These are phyloP conservation scores for Alectura lathami DNA, from an alignment of 2,113 vertebrate genomes.

Conservation along the genomic window DNA sequence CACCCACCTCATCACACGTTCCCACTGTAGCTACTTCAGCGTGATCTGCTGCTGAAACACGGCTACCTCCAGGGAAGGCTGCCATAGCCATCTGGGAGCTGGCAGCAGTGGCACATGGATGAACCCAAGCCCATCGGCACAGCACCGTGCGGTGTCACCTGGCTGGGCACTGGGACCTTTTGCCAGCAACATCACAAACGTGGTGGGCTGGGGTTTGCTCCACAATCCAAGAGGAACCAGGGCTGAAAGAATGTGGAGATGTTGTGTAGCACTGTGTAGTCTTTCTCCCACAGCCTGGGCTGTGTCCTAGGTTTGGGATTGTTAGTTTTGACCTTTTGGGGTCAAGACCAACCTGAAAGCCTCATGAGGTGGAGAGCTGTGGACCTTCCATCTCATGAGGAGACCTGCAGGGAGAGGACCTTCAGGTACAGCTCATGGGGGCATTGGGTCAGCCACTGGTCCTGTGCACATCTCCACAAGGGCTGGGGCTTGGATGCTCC, in stretches of 20 bases:
- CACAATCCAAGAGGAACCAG: background rate
- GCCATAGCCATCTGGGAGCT: constrained; percentile 28
- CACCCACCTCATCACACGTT: constrained; percentile 68
- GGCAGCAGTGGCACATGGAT: background rate
- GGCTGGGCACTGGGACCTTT: background rate
- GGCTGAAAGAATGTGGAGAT: background rate
- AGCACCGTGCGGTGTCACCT: background rate
- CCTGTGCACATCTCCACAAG: background rate
- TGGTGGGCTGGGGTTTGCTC: background rate
- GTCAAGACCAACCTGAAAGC: background rate
- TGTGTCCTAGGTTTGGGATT: background rate
- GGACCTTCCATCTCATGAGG: background rate
- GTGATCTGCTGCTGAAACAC: constrained; percentile 17
- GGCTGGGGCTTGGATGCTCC: background rate
- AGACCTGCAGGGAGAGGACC: background rate
- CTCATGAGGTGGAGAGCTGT: background rate
- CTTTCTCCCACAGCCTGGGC: background rate
- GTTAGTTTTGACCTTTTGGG: background rate
- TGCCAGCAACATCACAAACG: background rate
- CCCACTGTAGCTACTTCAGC: constrained; percentile 47
- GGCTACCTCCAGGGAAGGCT: constrained; percentile 20
- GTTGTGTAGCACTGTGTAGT: background rate
- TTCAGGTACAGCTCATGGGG: background rate
- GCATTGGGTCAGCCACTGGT: too few species aligned
- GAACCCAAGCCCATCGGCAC: background rate